Evolutionary conservation across 2,113 vertebrate species (phyloP), one percentile per base, ranked within the genome.

Genomic region (Nerophis ophidion): DNA sequence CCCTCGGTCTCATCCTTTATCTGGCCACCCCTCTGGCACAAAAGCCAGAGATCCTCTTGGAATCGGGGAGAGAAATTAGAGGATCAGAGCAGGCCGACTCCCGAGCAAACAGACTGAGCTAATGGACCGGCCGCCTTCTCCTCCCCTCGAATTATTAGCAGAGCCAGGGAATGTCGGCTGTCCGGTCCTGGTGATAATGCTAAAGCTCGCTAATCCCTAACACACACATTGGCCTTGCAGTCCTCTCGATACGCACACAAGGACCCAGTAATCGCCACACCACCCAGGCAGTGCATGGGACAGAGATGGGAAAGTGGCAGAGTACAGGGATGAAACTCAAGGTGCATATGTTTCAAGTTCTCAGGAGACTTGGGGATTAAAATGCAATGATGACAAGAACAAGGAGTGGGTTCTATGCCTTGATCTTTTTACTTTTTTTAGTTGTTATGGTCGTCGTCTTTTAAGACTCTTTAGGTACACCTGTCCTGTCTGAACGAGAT

Each of bases 61-160:
- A 91, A 87, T 87, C 80, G 86, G 89, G 89, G 89, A 87, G 89
- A 90, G 89, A 93, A 94, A 93, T 94, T 93, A 86, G 88, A 86
- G 93, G 93, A 93, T 92, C 92, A 85, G 92, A 92, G 84, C 66
- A 83, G 86, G 84, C 90, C 90, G 83, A 89, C 90, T 92, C 89
- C 91, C 91, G 88, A 89, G 93, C 92, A 96, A 97, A 96, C 95
- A 97, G 85, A 87, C 89, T 75, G 77, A 90, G 89, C 92, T 90
- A 95, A 97, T 92, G 91, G 93, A 90, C 91, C 92, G 63, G 85
- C 86, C 84, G 76, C 87, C 70, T 91, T 91, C 94, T 93, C 94
- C 94, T 90, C 93, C 95, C 92, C 92, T 91, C 90, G 92, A 95
- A 96, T 96, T 96, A 96, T 89, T 88, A 90, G 80, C 88, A 73